phyloP scores from a whole-genome alignment of 2,888 invertebrate species.

The Pristionchus maxplancki region DNA sequence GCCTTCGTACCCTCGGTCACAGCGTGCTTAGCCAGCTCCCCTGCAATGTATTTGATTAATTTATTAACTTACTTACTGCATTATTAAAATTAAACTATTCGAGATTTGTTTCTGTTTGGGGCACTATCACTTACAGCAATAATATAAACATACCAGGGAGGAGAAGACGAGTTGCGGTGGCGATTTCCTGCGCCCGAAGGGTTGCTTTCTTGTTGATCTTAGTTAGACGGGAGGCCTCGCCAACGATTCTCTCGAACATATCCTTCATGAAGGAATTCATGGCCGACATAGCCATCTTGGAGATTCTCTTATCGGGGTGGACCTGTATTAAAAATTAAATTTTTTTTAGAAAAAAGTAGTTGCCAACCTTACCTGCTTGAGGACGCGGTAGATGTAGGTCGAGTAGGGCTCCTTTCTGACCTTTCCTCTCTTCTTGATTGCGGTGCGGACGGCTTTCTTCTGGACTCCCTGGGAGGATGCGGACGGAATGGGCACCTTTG shows the following conservation, averaged over 20 bases:
- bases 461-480: slow-evolving; percentile 75
- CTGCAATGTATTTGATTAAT: slow-evolving; percentile 15
- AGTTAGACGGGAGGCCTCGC: slow-evolving; percentile 81
- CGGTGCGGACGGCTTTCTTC: slow-evolving; percentile 68
- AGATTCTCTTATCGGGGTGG: slow-evolving; percentile 84
- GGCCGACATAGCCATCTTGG: slow-evolving; percentile 85
- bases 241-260: slow-evolving; percentile 85
- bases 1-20: slow-evolving; percentile 51
- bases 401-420: slow-evolving; percentile 76
- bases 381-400: slow-evolving; percentile 83
- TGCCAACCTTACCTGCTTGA: slow-evolving; percentile 80
- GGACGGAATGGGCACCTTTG: no score
- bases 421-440: slow-evolving; percentile 76
- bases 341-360: no score
- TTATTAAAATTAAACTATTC: no score
- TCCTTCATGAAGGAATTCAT: slow-evolving; percentile 88
- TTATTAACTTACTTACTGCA: no score
- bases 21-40: slow-evolving; percentile 50
- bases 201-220: slow-evolving; percentile 84
- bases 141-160: slow-evolving; percentile 63
- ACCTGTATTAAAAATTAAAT: slow-evolving; percentile 66
- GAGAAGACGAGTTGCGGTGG: slow-evolving; percentile 78
- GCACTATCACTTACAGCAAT: no score
- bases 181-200: slow-evolving; percentile 85
- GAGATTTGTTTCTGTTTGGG: no score